Evolutionary conservation across 35 echinoderm and acorn worm genomes (phyloP), one percentile per base, ranked within the genome.

Genomic region (Ophioderma brevispina): DNA sequence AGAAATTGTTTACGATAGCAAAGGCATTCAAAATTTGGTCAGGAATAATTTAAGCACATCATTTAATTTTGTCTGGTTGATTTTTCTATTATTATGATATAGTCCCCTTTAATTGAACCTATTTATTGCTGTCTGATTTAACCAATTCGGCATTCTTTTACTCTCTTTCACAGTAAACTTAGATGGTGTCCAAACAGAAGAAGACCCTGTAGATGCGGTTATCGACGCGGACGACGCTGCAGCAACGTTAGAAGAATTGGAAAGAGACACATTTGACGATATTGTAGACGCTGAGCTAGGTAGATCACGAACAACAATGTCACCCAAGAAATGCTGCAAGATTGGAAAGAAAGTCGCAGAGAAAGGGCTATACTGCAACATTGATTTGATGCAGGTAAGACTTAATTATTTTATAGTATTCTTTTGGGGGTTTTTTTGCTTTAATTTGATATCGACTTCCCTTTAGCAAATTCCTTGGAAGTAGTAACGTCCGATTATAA

Each of bases 251-350:
- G 89, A 95, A 13, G 79, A 78, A 40, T 32, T 95, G 0, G 93
- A 90, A 55, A 76, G 78, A 0, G 55, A 87, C 40, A 91, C 78
- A 11, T 95, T 95, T 78, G 82, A 79, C 14, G 59, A 95, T 19
- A 82, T 95, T 35, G 50, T 78, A 35, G 36, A 50, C 13, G 77
- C 78, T 30, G 78, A 82, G 32, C 23, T 82, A 31, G 37, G 30
- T 4, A 13, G 13, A 25, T 18, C 35, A 25, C 31, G 75, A 17
- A 32, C 70, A 34, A 64, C 84, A 40, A 89, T 79, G 32, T 87
- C 89, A 6, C 77, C 93, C 5, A 85, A 82, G 31, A 86, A 87
- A 55, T 95, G 93, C 93, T 95, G 93, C 81, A 95, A 95, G 43
- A 81, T 91, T 49, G 93, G 93, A 55, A 85, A 86, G 50, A 85